Conservation (phyloP, 1,140 invertebrate genomes). For the Daktulosphaira vitifoliae region DNA sequence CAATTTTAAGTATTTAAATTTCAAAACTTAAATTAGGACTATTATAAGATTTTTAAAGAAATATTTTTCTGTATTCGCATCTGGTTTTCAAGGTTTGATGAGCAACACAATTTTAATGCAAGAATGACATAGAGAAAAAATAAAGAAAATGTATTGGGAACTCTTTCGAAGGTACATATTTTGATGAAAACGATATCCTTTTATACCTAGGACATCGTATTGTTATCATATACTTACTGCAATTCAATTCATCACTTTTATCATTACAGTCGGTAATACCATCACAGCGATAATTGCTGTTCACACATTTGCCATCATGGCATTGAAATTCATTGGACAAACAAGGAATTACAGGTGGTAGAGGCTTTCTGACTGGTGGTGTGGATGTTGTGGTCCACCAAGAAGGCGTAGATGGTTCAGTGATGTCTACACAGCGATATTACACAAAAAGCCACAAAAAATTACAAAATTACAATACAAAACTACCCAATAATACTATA, state of each 20-base stretch:
- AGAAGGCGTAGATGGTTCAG: not conserved
- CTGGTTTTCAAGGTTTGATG: too few relatives aligned
- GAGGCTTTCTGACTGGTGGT: not conserved
- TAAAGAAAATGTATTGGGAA: too few relatives aligned
- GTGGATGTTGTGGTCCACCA: not conserved
- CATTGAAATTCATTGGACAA: constrained; percentile 48
- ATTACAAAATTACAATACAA: constrained; percentile 12
- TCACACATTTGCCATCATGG: constrained; percentile 50
- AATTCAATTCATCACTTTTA: constrained; percentile 70
- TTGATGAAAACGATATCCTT: too few relatives aligned
- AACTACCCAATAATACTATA: not conserved
- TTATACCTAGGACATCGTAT: too few relatives aligned
- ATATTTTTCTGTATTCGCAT: too few relatives aligned
- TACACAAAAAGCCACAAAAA: constrained; percentile 22
- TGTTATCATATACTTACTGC: constrained; percentile 47
- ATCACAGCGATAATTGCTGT: constrained; percentile 55
- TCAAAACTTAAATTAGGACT: too few relatives aligned
- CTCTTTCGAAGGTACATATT: too few relatives aligned
- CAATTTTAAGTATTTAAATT: too few relatives aligned
- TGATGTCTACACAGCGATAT: constrained; percentile 3
- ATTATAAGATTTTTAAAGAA: too few relatives aligned
- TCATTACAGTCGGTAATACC: constrained; percentile 58
- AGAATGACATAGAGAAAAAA: too few relatives aligned
- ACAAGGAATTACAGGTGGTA: constrained; percentile 4
- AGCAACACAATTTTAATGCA: too few relatives aligned